These are phyloP conservation scores for Halcyon chelicuti DNA, from an alignment of 2,797 vertebrate genomes.

Conservation along the genomic window DNA sequence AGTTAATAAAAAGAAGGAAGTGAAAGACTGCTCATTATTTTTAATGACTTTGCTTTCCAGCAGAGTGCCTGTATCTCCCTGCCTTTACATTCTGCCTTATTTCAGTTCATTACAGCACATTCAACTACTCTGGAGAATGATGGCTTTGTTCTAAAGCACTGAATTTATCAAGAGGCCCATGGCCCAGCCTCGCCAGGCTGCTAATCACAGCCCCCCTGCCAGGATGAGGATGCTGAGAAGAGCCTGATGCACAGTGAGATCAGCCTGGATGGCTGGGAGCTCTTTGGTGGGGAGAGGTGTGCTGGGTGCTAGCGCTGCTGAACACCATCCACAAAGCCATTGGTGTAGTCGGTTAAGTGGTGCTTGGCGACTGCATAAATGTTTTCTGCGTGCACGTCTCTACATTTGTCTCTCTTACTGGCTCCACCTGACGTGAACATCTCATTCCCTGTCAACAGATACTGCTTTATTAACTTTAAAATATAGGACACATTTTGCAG, in stretches of 20 bases:
- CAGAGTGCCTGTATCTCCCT: conserved; percentile 83
- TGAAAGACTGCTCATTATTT: conserved; percentile 88
- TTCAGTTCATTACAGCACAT: conserved; percentile 79
- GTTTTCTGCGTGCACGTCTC: neutral
- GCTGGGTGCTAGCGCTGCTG: neutral
- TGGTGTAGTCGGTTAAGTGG: neutral
- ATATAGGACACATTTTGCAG: neutral
- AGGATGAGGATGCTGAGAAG: conserved; percentile 69
- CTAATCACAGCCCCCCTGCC: conserved; percentile 45
- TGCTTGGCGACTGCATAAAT: neutral
- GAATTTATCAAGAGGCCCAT: conserved; percentile 74
- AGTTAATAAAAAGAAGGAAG: conserved; percentile 84
- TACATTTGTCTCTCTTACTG: neutral
- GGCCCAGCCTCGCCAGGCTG: conserved; percentile 33
- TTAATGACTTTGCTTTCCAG: conserved; percentile 89
- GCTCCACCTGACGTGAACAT: neutral
- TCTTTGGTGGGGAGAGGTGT: neutral
- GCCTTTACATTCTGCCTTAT: conserved; percentile 79
- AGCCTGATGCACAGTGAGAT: neutral
- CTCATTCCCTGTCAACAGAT: neutral
- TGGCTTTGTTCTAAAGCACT: conserved; percentile 83
- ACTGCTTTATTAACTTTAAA: conserved; percentile 26
- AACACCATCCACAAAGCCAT: neutral
- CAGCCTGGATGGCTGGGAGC: neutral
- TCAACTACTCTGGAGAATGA: conserved; percentile 82